Conservation (phyloP, 2,888 invertebrate genomes). For the Tetrapedia diversipes region DNA sequence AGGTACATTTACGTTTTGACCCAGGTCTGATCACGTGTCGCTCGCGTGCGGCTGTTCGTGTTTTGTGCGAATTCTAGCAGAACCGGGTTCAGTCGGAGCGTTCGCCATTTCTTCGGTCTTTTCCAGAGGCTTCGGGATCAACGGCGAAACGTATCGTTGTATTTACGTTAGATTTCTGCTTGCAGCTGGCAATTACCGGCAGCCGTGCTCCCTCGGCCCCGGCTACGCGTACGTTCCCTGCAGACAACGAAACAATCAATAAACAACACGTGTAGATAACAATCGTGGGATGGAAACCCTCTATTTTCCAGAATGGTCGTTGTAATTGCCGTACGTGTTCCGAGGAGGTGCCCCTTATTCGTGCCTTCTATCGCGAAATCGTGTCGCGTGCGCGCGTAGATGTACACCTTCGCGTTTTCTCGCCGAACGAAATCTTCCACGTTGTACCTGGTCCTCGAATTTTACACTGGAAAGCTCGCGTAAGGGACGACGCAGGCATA, state of each 20-base stretch:
- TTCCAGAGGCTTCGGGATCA: slow-evolving; percentile 56
- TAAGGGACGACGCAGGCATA: too few species aligned
- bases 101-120: too few species aligned
- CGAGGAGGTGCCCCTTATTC: slow-evolving; percentile 61
- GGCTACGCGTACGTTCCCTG: slow-evolving; percentile 68
- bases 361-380: slow-evolving; percentile 50
- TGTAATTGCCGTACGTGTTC: slow-evolving; percentile 81
- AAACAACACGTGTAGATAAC: slow-evolving; percentile 82
- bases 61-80: too few species aligned
- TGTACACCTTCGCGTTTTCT: slow-evolving; percentile 11
- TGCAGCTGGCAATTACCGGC: slow-evolving; percentile 76
- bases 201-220: slow-evolving; percentile 75
- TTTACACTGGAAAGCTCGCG: too few species aligned
- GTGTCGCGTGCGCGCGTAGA: slow-evolving; percentile 41
- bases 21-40: too few species aligned
- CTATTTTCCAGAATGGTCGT: slow-evolving; percentile 79
- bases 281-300: slow-evolving; percentile 79
- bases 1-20: too few species aligned
- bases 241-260: slow-evolving; percentile 81
- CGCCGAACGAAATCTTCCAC: not conserved
- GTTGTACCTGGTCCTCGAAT: slow-evolving; percentile 3
- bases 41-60: too few species aligned
- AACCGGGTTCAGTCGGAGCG: too few species aligned
- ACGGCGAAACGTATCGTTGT: slow-evolving; percentile 45
- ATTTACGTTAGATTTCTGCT: slow-evolving; percentile 68